These are phyloP conservation scores for Telenomus remus DNA, from an alignment of 1,140 invertebrate species.

Conservation along the genomic window DNA sequence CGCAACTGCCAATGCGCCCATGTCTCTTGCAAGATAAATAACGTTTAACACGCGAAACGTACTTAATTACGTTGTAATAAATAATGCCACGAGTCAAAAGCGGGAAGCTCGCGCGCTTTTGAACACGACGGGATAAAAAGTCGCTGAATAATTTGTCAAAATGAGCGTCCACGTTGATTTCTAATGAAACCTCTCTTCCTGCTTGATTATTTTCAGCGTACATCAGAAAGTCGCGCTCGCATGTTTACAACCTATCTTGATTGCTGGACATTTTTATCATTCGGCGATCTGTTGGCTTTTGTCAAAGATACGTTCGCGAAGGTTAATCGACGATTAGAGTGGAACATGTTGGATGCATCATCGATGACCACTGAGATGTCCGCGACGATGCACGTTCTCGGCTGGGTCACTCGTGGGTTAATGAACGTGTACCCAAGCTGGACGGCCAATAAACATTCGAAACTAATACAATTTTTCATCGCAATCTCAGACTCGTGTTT, in stretches of 20 bases:
- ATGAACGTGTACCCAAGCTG: conserved; percentile 17
- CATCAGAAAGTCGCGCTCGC: conserved; percentile 12
- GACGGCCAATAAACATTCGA: conserved; percentile 19
- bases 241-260: conserved; percentile 2
- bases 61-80: conserved; percentile 34
- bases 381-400: conserved; percentile 10
- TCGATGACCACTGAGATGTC: conserved; percentile 21
- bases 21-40: conserved; percentile 19
- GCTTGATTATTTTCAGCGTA: conserved; percentile 23
- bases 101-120: conserved; percentile 13
- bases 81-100: conserved; percentile 24
- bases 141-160: conserved; percentile 32
- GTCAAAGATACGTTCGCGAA: not conserved
- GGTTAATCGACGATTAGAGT: conserved; percentile 20
- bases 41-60: conserved; percentile 30
- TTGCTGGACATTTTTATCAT: not conserved
- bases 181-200: conserved; percentile 30
- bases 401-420: conserved; percentile 25
- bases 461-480: conserved; percentile 25
- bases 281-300: not conserved
- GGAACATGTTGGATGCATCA: conserved; percentile 11
- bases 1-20: conserved; percentile 16
- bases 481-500: conserved; percentile 1
- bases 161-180: conserved; percentile 26
- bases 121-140: not conserved